A percentile compares a stretch with the other conserved stretches of the same genome.
phyloP scores from a whole-genome alignment of 2,797 vertebrate genomes.

The Pterois miles region DNA sequence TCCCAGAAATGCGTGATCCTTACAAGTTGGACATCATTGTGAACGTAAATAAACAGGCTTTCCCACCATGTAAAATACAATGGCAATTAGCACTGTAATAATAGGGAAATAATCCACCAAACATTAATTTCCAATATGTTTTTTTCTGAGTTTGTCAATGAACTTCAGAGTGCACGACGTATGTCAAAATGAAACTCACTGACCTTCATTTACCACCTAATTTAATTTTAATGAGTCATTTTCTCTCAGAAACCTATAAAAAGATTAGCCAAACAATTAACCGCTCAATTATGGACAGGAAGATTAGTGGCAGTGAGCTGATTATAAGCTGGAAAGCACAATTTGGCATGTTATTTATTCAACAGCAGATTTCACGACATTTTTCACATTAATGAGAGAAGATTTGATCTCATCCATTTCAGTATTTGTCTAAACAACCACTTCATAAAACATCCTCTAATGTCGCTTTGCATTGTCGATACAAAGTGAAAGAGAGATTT shows the following conservation, averaged over 20 bases:
- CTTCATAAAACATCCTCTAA: not conserved
- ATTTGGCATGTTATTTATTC: not conserved
- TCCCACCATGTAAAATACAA: too few relatives aligned
- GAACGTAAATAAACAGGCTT: too few relatives aligned
- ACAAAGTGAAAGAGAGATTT: not conserved
- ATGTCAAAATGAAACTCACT: not conserved
- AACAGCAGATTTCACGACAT: not conserved
- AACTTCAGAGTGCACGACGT: not conserved
- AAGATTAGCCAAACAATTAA: conserved; percentile 15
- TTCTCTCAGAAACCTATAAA: not conserved
- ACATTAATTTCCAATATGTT: too few relatives aligned
- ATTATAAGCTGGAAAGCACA: not conserved
- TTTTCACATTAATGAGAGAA: not conserved
- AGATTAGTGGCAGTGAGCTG: not conserved
- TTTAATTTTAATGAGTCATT: conserved; percentile 4
- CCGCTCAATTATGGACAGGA: not conserved
- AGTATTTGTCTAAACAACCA: not conserved
- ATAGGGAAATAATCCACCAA: too few relatives aligned
- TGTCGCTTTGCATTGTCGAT: not conserved
- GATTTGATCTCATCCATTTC: not conserved
- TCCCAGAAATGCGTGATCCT: too few relatives aligned
- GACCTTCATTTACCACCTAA: not conserved
- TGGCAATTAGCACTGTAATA: too few relatives aligned
- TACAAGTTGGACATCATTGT: too few relatives aligned
- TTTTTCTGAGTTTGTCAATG: too few relatives aligned